Percentiles rank a stretch among this genome's conserved stretches.
Conservation (phyloP, 1,140 invertebrate genomes). For the Vanessa tameamea region DNA sequence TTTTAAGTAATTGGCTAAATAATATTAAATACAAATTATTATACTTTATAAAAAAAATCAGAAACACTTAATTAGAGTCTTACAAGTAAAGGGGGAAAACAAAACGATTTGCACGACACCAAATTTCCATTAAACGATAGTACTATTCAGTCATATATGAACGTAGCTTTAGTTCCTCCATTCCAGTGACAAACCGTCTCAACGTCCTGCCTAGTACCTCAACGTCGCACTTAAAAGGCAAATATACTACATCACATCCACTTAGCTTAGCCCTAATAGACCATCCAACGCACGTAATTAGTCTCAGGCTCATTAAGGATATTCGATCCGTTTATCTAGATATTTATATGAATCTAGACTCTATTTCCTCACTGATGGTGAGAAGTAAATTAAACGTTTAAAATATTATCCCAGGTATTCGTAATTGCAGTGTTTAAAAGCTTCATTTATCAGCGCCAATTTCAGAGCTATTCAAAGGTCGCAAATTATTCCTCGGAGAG, state of each 20-base stretch:
- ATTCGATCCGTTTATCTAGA: constrained; percentile 27
- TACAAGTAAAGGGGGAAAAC: too few species aligned
- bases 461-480: constrained; percentile 30
- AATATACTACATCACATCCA: constrained; percentile 32
- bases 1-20: too few species aligned
- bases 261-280: constrained; percentile 35
- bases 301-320: constrained; percentile 42
- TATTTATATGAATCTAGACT: constrained; percentile 23
- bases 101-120: too few species aligned
- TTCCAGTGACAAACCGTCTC: constrained; percentile 21
- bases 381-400: constrained; percentile 28
- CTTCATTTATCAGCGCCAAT: constrained; percentile 30
- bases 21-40: too few species aligned
- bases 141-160: background rate
- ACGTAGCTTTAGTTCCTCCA: background rate
- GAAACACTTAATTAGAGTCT: too few species aligned
- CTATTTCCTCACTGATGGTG: constrained; percentile 12
- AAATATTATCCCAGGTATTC: constrained; percentile 30
- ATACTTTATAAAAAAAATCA: too few species aligned
- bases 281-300: constrained; percentile 41
- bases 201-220: constrained; percentile 36
- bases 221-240: constrained; percentile 42
- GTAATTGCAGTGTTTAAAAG: constrained; percentile 33
- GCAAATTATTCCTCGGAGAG: constrained; percentile 26
- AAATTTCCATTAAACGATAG: too few species aligned